Evolutionary conservation across 2,888 invertebrate genomes (phyloP), one percentile per base, ranked within the genome.

Genomic region (Machimus atricapillus): DNA sequence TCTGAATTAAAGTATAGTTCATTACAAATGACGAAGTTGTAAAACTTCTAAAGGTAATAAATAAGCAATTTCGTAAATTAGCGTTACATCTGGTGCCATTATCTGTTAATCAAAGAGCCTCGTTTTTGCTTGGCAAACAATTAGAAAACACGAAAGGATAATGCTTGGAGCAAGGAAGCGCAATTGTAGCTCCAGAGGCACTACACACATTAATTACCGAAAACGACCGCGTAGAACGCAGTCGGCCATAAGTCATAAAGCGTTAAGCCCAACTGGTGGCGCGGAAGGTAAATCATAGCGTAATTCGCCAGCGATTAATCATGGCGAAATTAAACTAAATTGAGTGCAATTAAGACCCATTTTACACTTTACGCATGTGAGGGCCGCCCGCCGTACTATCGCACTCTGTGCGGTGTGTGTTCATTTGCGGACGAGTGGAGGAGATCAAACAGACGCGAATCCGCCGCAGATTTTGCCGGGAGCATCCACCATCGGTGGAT

Each of bases 261-360:
- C 66, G 52, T 66, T 58, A 73, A 40, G 40, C 83, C 83, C 83
- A 83, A 73, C 66, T 37, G 83, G 73, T 58, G 66, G 34, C 83
- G 34, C 23, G 66, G 66, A 88, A 87, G 87, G 87, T 88, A 87
- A 88, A 88, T 87, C 87, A 86, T 78, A 78, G 16, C 46, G 78
- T 83, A 86, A 88, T 88, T 88, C 85, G 86, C 86, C 76, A 87
- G 86, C 87, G 88, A 88, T 88, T 88, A 88, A 88, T 88, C 88
- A 88, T 87, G 86, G 86, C 83, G 73, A 88, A 88, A 88, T 88
- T 88, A 88, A 88, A 88, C 83, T 87, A 88, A 88, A 88, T 88
- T 88, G 88, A 88, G 88, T 88, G 87, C 88, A 88, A 88, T 88
- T 88, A 87, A 87, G 85, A 86, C 76, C 78, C 85, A 87, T 88